Percentiles rank a stretch among this genome's conserved stretches.
phyloP scores from a whole-genome alignment of 2,888 invertebrate species.

The Notodromas monacha region DNA sequence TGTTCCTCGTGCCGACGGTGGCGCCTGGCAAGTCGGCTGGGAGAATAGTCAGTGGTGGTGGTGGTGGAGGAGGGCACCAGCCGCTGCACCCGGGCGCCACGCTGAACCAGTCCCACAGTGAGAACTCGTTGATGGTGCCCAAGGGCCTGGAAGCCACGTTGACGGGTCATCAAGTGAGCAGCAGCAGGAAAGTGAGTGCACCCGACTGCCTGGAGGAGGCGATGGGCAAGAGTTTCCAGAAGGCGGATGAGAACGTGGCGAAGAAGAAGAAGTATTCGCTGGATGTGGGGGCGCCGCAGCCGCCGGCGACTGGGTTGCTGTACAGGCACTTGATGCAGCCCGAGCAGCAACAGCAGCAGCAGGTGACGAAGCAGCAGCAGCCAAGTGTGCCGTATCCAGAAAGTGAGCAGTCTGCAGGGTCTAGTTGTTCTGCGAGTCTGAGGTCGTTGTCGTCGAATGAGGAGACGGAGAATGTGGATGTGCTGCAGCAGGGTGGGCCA shows the following conservation, averaged over 20 bases:
- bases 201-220: background rate
- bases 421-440: background rate
- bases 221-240: background rate
- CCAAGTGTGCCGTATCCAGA: background rate
- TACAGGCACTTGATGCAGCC: background rate
- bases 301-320: too few species aligned
- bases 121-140: background rate
- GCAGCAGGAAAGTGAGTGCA: too few species aligned
- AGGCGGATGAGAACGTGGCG: background rate
- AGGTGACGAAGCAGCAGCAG: background rate
- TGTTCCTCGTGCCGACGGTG: too few species aligned
- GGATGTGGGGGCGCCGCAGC: background rate
- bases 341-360: background rate
- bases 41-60: too few species aligned
- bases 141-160: background rate
- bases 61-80: too few species aligned
- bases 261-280: constrained; percentile 4
- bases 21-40: too few species aligned
- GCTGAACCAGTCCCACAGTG: constrained; percentile 1
- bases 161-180: too few species aligned
- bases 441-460: too few species aligned
- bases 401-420: background rate
- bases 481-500: too few species aligned
- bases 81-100: too few species aligned
- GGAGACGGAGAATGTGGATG: too few species aligned